Base-by-base conservation (phyloP, 2,888 invertebrate genomes). In the Cepaea hortensis region DNA sequence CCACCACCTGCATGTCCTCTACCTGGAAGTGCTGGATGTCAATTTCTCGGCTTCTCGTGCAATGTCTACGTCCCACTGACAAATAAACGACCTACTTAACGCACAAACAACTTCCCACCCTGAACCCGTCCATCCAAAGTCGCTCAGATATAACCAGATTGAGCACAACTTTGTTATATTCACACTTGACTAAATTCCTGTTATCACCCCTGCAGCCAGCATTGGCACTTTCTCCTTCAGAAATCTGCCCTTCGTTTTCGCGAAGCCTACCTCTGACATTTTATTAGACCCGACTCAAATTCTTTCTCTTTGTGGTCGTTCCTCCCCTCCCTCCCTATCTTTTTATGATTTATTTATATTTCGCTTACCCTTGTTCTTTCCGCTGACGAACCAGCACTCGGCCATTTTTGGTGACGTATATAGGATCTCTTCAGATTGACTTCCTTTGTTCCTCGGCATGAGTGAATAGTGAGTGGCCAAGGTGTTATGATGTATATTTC, bases 121-220 rank as follows among this genome's bases (percentile, higher is more conserved):
- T 61, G 55, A 79, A n/a, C 79, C n/a, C 20, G 35, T 15, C 75
- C 15, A 11, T 20, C 15, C 15, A 11, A 77, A 61, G 55, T 55
- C n/a, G 3, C 77, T 18, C 77, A 77, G 61, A 77, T 61, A 55
- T 61, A 77, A 18, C 77, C 55, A 77, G 61, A 23, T 61, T 77
- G 23, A 61, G 61, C 61, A 3, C 61, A 77, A 23, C 75, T 76
- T 77, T 77, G n/a, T 61, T 61, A n/a, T 61, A 61, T 23, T 61
- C 9, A 20, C 61, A 77, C 77, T 11, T 61, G 55, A 55, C 61
- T 13, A 77, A n/a, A 61, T 61, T 77, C 77, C 61, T 77, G 23
- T n/a, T 55, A 61, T 23, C 61, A 20, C 23, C n/a, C 61, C 77
- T 61, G 55, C 55, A 77, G 77, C n/a, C 55, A 77, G 55, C 75